A percentile compares a stretch with the other conserved stretches of the same genome.
Evolutionary conservation across 2,888 invertebrate species (phyloP).

Genomic region (Phengaris arion): DNA sequence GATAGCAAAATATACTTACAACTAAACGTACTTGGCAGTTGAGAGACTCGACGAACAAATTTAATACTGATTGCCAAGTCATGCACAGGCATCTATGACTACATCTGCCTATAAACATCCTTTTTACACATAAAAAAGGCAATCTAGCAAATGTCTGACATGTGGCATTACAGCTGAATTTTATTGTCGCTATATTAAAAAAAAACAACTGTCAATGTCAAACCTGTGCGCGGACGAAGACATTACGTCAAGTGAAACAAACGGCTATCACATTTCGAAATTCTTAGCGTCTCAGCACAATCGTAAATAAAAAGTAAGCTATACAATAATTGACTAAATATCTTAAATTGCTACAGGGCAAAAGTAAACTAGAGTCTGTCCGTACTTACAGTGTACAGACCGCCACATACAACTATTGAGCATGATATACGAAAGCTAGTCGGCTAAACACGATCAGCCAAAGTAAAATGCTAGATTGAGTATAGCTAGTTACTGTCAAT

Average conservation of each 20-base stretch:
- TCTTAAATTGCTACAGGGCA: slow-evolving; percentile 67
- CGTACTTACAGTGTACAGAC: slow-evolving; percentile 43
- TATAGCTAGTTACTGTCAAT: slow-evolving; percentile 65
- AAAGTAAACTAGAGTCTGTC: slow-evolving; percentile 62
- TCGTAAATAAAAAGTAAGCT: slow-evolving; percentile 53
- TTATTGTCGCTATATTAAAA: slow-evolving; percentile 19
- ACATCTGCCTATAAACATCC: slow-evolving; percentile 26
- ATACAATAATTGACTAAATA: slow-evolving; percentile 79
- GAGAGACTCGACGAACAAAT: slow-evolving; percentile 45
- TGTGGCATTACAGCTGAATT: slow-evolving; percentile 17
- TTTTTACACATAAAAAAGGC: slow-evolving; percentile 26
- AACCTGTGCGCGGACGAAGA: slow-evolving; percentile 28
- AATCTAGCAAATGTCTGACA: slow-evolving; percentile 20
- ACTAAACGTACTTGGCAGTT: slow-evolving; percentile 60
- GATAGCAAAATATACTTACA: slow-evolving; percentile 48
- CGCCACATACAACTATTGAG: slow-evolving; percentile 70
- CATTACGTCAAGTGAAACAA: slow-evolving; percentile 21
- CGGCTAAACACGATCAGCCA: slow-evolving; percentile 59
- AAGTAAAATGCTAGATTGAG: slow-evolving; percentile 71
- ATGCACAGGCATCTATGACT: slow-evolving; percentile 19
- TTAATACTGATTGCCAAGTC: slow-evolving; percentile 74
- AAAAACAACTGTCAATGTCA: slow-evolving; percentile 24
- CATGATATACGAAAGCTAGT: slow-evolving; percentile 75
- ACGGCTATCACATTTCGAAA: slow-evolving; percentile 39
- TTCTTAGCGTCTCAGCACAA: slow-evolving; percentile 34